phyloP scores from a whole-genome alignment of 2,113 vertebrate species.

The Arvicanthis niloticus region DNA sequence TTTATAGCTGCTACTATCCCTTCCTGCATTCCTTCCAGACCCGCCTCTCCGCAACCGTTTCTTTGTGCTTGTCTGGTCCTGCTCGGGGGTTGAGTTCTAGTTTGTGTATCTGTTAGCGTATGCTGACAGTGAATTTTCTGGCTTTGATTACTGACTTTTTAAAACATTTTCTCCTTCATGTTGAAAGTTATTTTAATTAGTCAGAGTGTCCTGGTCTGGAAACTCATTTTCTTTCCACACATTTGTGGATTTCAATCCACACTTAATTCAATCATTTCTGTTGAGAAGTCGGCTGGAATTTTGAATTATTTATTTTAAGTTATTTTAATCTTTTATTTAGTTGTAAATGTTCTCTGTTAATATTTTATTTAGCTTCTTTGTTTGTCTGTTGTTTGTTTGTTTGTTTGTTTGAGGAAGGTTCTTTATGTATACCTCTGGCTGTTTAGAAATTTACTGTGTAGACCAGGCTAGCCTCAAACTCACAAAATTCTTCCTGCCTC shows the following conservation, averaged over 20 bases:
- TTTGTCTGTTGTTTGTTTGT: not conserved
- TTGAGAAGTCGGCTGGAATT: not conserved
- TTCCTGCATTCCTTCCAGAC: not conserved
- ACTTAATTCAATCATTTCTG: not conserved
- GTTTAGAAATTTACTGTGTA: not conserved
- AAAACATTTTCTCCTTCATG: not conserved
- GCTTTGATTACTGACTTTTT: not conserved
- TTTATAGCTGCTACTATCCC: not conserved
- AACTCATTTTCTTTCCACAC: not conserved
- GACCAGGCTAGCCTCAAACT: not conserved
- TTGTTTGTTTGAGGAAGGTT: not conserved
- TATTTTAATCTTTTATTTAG: not conserved
- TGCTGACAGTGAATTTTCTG: not conserved
- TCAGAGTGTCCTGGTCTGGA: not conserved
- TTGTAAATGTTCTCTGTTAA: conserved; percentile 24
- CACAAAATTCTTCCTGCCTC: not conserved
- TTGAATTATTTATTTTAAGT: not conserved
- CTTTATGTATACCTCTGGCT: not conserved
- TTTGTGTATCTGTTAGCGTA: not conserved
- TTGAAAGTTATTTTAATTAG: conserved; percentile 1
- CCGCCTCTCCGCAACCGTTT: too few species aligned
- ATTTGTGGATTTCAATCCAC: not conserved
- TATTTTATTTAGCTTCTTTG: not conserved
- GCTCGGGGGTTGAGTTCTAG: not conserved
- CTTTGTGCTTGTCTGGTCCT: too few species aligned